Conservation (phyloP, 2,797 vertebrate species). For the Chelon auratus region DNA sequence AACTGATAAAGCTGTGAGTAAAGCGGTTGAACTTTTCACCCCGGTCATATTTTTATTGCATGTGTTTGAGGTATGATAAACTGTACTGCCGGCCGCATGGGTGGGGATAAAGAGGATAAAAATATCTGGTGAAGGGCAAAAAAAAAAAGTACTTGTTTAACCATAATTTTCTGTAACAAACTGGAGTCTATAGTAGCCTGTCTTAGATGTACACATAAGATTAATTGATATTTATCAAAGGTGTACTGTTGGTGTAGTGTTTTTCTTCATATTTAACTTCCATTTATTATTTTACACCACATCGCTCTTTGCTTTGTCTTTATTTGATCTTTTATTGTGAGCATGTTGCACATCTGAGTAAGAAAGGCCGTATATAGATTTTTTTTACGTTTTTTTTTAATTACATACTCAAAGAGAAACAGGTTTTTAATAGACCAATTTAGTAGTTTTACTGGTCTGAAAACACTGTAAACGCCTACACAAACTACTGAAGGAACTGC, state of each 20-base stretch:
- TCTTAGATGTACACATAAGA: neutral
- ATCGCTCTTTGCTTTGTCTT: neutral
- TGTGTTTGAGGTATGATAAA: conserved; percentile 41
- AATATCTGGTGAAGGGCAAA: conserved; percentile 16
- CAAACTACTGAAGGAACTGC: no score
- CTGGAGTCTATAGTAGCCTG: neutral
- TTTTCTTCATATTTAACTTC: neutral
- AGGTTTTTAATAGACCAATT: no score
- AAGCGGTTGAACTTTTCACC: conserved; percentile 76
- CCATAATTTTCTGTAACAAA: neutral
- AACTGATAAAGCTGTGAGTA: conserved; percentile 59
- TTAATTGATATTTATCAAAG: neutral
- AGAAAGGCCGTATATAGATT: neutral
- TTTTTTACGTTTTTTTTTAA: no score
- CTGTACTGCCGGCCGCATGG: conserved; percentile 1
- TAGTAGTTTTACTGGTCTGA: no score
- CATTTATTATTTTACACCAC: no score
- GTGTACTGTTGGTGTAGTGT: neutral
- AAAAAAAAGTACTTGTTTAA: neutral
- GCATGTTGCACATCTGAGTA: neutral
- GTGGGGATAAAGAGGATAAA: conserved; percentile 1
- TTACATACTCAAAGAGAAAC: no score
- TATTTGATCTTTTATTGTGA: neutral
- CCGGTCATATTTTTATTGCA: conserved; percentile 64
- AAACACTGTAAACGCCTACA: no score